phyloP scores from a whole-genome alignment of 2,113 vertebrate genomes.

The Zosterops japonicus region DNA sequence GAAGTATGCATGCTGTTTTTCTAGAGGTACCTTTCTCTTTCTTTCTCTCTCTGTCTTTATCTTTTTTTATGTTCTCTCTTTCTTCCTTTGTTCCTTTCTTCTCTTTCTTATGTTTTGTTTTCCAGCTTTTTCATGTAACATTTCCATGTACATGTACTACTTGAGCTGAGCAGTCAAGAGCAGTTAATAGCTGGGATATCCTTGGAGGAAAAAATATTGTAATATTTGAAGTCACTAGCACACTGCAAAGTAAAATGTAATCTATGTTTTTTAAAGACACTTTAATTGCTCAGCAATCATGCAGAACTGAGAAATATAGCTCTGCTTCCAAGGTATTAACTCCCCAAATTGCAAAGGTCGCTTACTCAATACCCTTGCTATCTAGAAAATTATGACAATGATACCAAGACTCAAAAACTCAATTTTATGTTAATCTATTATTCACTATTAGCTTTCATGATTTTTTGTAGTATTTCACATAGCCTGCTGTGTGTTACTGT shows the following conservation, averaged over 20 bases:
- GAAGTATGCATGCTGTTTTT: neutral
- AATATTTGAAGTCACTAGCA: conserved; percentile 8
- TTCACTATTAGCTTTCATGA: neutral
- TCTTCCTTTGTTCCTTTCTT: neutral
- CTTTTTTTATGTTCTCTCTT: neutral
- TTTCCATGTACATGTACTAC: neutral
- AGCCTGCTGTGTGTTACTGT: neutral
- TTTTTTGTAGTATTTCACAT: neutral
- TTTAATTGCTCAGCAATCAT: conserved; percentile 45
- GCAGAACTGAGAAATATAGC: conserved; percentile 46
- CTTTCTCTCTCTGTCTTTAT: neutral
- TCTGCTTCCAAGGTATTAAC: conserved; percentile 14
- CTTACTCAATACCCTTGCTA: neutral
- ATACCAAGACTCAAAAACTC: neutral
- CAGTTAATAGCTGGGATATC: conserved; percentile 8
- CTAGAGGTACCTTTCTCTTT: neutral
- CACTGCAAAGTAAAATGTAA: conserved; percentile 20
- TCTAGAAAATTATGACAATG: neutral
- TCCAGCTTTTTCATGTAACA: neutral
- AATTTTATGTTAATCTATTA: neutral
- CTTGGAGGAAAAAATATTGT: conserved; percentile 15
- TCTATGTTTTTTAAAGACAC: conserved; percentile 29
- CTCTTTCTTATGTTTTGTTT: neutral
- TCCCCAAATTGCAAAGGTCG: conserved; percentile 14
- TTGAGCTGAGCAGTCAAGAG: neutral